Conservation (phyloP, 2,888 invertebrate genomes). For the Drosophila mayaguana region DNA sequence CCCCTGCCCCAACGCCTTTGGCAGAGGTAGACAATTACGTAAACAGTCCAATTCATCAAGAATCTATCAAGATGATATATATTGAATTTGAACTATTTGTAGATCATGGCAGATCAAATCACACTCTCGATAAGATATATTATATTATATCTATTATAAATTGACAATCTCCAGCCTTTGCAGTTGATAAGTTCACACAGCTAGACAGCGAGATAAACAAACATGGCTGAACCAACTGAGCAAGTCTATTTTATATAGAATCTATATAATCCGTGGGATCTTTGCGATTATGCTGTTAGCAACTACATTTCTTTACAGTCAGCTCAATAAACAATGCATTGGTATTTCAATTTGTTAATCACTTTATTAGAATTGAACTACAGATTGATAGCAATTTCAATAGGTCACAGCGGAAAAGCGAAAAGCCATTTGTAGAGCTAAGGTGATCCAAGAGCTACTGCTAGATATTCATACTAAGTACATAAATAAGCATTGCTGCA, state of each 20-base stretch:
- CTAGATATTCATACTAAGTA: slow-evolving; percentile 32
- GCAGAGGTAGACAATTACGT: no score
- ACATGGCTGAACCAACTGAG: neutral
- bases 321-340: neutral
- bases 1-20: no score
- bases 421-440: slow-evolving; percentile 49
- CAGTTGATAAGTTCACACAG: no score
- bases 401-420: slow-evolving; percentile 62
- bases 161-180: no score
- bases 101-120: no score
- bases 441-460: slow-evolving; percentile 40
- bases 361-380: slow-evolving; percentile 47
- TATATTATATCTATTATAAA: no score
- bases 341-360: slow-evolving; percentile 30
- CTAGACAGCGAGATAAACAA: no score
- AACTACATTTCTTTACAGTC: neutral
- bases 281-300: no score
- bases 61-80: no score
- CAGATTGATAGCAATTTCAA: slow-evolving; percentile 39
- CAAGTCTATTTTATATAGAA: neutral
- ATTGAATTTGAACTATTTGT: no score
- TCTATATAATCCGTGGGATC: neutral
- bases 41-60: no score
- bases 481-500: slow-evolving; percentile 47
- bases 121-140: no score